Conservation (phyloP, 2,888 invertebrate species). For the Pediacus dermestoides region DNA sequence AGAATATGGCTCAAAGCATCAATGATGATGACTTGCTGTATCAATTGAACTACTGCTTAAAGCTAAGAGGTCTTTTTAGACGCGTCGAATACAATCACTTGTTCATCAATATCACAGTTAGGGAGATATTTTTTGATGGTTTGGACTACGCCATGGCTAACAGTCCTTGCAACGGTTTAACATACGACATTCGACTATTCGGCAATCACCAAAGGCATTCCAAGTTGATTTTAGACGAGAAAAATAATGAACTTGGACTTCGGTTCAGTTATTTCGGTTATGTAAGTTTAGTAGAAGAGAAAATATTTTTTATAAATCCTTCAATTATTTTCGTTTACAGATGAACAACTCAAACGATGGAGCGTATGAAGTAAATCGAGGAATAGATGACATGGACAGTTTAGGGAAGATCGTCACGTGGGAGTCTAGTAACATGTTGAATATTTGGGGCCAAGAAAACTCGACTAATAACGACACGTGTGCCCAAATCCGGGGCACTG, state of each 20-base stretch:
- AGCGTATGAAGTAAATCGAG: constrained; percentile 54
- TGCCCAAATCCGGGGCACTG: constrained; percentile 54
- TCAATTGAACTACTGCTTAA: too few relatives aligned
- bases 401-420: constrained; percentile 53
- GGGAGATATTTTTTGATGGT: not conserved
- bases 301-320: too few relatives aligned
- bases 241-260: too few relatives aligned
- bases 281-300: too few relatives aligned
- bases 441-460: constrained; percentile 46
- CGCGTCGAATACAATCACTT: not conserved
- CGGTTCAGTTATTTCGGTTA: not conserved
- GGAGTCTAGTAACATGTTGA: constrained; percentile 42
- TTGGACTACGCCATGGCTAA: not conserved
- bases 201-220: too few relatives aligned
- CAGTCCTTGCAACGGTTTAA: too few relatives aligned
- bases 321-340: too few relatives aligned
- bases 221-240: too few relatives aligned
- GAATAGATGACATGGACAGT: constrained; percentile 49
- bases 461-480: constrained; percentile 43
- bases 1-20: too few relatives aligned
- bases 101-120: not conserved
- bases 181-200: too few relatives aligned
- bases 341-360: constrained; percentile 53
- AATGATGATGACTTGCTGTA: too few relatives aligned
- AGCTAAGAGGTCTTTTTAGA: too few relatives aligned